A percentile compares a stretch with the other conserved stretches of the same genome.
Evolutionary conservation across 2,888 invertebrate species (phyloP).

Genomic region (Cylloceria caligata): DNA sequence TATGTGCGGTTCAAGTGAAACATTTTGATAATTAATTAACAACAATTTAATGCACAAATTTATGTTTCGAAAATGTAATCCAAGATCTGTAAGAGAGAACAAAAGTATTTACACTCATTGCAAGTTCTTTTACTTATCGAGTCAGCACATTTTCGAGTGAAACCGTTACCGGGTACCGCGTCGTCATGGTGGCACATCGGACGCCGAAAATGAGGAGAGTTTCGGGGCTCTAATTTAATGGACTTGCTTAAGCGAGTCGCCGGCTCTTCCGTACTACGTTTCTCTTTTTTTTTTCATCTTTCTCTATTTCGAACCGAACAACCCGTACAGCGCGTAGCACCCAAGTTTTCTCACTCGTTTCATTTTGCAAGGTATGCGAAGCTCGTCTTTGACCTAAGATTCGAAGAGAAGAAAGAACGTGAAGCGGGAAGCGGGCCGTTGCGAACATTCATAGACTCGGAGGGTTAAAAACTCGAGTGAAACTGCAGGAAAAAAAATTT

Average conservation of each 20-base stretch:
- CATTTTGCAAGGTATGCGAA: conserved; percentile 36
- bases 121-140: conserved; percentile 16
- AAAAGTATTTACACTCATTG: conserved; percentile 4
- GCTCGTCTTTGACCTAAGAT: conserved; percentile 31
- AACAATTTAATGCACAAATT: no score
- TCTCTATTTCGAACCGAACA: conserved; percentile 44
- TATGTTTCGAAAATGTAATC: neutral
- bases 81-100: neutral
- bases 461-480: conserved; percentile 12
- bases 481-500: neutral
- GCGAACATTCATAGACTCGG: neutral
- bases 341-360: conserved; percentile 49
- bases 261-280: conserved; percentile 38
- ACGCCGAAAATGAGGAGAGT: conserved; percentile 25
- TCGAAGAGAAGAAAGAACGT: conserved; percentile 27
- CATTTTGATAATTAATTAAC: no score
- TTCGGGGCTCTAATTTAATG: conserved; percentile 45
- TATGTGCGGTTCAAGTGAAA: no score
- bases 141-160: conserved; percentile 16
- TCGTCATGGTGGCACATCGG: neutral
- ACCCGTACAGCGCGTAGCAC: conserved; percentile 25
- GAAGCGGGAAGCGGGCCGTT: neutral
- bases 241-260: conserved; percentile 51
- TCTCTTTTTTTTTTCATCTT: conserved; percentile 5
- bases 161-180: neutral